Conservation (phyloP, 2,113 vertebrate genomes). For the Xiphias gladius region DNA sequence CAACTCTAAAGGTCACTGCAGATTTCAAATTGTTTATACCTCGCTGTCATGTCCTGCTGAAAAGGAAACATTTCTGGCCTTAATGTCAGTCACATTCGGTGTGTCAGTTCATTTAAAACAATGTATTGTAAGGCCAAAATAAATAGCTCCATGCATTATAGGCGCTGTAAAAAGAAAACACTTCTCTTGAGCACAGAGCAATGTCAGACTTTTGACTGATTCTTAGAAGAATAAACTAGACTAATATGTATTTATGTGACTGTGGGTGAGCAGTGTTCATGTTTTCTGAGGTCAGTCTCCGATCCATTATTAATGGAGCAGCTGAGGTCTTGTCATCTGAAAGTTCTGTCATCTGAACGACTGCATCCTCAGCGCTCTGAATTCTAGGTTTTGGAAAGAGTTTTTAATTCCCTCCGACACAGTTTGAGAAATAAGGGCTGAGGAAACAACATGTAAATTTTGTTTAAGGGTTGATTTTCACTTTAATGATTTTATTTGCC, state of each 20-base stretch:
- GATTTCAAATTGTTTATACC: constrained; percentile 63
- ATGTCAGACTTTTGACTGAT: constrained; percentile 1
- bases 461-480: constrained; percentile 10
- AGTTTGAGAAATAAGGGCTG: background rate
- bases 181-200: background rate
- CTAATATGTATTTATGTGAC: constrained; percentile 22
- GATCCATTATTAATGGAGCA: constrained; percentile 35
- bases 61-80: constrained; percentile 71
- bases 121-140: constrained; percentile 27
- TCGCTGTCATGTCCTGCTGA: constrained; percentile 56
- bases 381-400: constrained; percentile 6
- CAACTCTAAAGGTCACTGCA: constrained; percentile 75
- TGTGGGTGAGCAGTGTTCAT: background rate
- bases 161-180: constrained; percentile 20
- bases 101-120: constrained; percentile 55
- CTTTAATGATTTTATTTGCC: constrained; percentile 50
- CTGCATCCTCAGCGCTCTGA: background rate
- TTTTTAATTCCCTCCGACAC: background rate
- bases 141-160: constrained; percentile 29
- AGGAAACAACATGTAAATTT: constrained; percentile 29
- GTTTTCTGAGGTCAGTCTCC: constrained; percentile 22
- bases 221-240: constrained; percentile 30
- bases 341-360: constrained; percentile 25
- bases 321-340: constrained; percentile 34
- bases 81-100: constrained; percentile 65